phyloP scores from a whole-genome alignment of 2,888 invertebrate genomes.

The Miltochrista miniata region DNA sequence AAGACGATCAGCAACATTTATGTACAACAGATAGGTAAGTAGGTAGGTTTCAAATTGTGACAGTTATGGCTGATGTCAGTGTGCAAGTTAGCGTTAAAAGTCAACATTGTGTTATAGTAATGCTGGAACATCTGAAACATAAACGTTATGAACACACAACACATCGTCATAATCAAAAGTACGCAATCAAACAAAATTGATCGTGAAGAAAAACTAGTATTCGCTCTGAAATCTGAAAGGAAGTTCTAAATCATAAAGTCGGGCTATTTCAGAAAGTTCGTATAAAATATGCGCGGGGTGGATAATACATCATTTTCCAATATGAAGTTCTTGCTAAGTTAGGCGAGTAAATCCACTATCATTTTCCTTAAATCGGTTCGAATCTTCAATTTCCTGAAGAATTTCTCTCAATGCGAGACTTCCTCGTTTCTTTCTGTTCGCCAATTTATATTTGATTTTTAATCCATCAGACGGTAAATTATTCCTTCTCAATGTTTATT shows the following conservation, averaged over 20 bases:
- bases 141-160: constrained; percentile 18
- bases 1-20: constrained; percentile 71
- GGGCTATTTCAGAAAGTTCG: background rate
- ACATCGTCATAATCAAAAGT: background rate
- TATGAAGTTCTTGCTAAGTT: constrained; percentile 27
- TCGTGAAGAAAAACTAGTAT: background rate
- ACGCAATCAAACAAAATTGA: background rate
- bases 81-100: constrained; percentile 49
- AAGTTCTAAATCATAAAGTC: background rate
- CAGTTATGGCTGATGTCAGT: constrained; percentile 52
- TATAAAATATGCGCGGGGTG: constrained; percentile 18
- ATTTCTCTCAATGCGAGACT: constrained; percentile 16
- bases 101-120: constrained; percentile 27
- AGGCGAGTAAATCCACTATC: constrained; percentile 41
- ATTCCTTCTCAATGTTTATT: background rate
- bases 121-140: constrained; percentile 43
- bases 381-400: constrained; percentile 46
- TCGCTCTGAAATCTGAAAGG: background rate
- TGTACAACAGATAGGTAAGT: constrained; percentile 50
- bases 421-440: constrained; percentile 3
- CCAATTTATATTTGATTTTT: constrained; percentile 19
- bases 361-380: constrained; percentile 39
- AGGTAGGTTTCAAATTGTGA: constrained; percentile 21
- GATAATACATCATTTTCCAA: constrained; percentile 31
- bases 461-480: constrained; percentile 3